phyloP scores from a whole-genome alignment of 2,113 vertebrate genomes.

The Hippocampus mohnikei region DNA sequence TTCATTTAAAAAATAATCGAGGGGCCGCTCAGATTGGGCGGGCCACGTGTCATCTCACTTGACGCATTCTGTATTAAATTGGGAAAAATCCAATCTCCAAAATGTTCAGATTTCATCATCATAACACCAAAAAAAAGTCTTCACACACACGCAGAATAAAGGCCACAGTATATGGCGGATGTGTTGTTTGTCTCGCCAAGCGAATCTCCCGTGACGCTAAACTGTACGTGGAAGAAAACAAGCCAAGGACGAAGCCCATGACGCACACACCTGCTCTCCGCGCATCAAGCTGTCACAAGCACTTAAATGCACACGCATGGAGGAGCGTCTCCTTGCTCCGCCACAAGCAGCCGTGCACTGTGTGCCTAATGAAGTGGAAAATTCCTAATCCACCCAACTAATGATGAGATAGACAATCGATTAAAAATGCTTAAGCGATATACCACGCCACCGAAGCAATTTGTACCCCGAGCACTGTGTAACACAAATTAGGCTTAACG shows the following conservation, averaged over 20 bases:
- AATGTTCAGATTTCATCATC: too few relatives aligned
- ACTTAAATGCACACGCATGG: conserved; percentile 59
- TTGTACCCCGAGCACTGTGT: background rate
- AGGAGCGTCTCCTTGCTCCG: conserved; percentile 60
- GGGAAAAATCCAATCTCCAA: background rate
- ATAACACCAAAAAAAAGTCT: background rate
- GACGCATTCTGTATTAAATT: too few relatives aligned
- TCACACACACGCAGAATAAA: background rate
- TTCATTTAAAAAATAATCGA: too few relatives aligned
- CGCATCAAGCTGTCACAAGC: conserved; percentile 73
- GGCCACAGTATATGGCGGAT: background rate
- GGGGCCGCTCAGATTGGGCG: too few relatives aligned
- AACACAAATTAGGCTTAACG: background rate
- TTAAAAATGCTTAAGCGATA: conserved; percentile 37
- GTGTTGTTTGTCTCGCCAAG: conserved; percentile 14
- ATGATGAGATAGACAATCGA: conserved; percentile 59
- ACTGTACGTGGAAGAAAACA: conserved; percentile 42
- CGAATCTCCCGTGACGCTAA: conserved; percentile 39
- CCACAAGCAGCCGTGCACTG: conserved; percentile 29
- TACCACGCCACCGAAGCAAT: conserved; percentile 11
- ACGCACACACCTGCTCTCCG: conserved; percentile 74
- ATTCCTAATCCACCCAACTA: conserved; percentile 63
- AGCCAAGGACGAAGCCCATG: conserved; percentile 53
- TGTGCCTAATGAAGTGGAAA: conserved; percentile 64
- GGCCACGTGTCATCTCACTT: too few relatives aligned